These are phyloP conservation scores for Nebria salina DNA, from an alignment of 2,888 invertebrate genomes.

Conservation along the genomic window DNA sequence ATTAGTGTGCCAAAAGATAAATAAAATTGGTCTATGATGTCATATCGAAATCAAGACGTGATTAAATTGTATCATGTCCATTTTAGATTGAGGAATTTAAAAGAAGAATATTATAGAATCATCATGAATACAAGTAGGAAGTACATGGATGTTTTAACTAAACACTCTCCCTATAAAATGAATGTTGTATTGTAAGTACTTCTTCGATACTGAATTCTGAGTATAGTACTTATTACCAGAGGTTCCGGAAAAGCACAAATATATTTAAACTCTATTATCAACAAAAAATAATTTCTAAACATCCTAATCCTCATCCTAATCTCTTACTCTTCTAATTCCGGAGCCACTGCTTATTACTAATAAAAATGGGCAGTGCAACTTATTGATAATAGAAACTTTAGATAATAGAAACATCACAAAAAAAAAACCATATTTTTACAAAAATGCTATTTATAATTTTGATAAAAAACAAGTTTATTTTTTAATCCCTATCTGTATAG, in stretches of 20 bases:
- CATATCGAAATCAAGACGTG: too few species aligned
- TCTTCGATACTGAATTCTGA: constrained; percentile 42
- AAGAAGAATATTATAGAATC: not conserved
- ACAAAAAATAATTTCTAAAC: too few species aligned
- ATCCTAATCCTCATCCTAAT: too few species aligned
- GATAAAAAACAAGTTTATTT: constrained; percentile 6
- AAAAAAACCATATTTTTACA: constrained; percentile 9
- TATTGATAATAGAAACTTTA: not conserved
- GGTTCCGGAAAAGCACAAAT: not conserved
- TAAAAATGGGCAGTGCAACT: not conserved
- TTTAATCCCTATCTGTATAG: not conserved
- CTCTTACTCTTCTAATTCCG: not conserved
- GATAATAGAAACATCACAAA: constrained; percentile 7
- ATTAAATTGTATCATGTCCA: not conserved
- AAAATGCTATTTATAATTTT: constrained; percentile 16
- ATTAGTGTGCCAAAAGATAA: too few species aligned
- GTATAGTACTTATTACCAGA: constrained; percentile 44
- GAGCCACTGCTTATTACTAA: not conserved
- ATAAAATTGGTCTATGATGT: too few species aligned
- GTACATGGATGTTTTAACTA: constrained; percentile 30
- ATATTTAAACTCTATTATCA: not conserved
- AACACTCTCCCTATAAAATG: constrained; percentile 38
- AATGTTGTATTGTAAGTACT: constrained; percentile 40
- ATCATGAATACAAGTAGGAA: constrained; percentile 23
- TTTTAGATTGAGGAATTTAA: constrained; percentile 34